Conservation (phyloP, 53 echinoderm and acorn worm genomes). For the Arbacia lixula region DNA sequence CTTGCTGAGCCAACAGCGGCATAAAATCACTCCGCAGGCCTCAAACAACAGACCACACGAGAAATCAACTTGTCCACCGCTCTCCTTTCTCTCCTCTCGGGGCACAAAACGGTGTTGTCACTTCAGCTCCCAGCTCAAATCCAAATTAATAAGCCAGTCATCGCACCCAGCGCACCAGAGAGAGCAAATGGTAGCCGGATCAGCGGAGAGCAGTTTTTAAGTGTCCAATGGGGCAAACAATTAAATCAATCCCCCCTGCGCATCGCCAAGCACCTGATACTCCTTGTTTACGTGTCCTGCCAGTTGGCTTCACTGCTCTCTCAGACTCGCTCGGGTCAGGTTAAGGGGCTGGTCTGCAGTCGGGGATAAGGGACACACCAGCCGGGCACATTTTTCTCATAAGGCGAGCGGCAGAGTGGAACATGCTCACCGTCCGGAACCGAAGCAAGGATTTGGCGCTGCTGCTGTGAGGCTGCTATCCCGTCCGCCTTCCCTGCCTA, state of each 20-base stretch:
- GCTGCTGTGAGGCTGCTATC: slow-evolving; percentile 2
- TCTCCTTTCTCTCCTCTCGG: too few relatives aligned
- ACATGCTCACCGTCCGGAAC: slow-evolving; percentile 41
- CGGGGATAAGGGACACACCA: too few relatives aligned
- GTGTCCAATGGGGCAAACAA: slow-evolving; percentile 24
- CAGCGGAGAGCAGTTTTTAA: slow-evolving; percentile 30
- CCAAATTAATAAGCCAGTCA: slow-evolving; percentile 40
- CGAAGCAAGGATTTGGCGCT: slow-evolving; percentile 38
- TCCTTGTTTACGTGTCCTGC: slow-evolving; percentile 25
- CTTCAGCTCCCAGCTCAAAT: slow-evolving; percentile 18
- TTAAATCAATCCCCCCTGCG: slow-evolving; percentile 48
- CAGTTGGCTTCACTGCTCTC: too few relatives aligned
- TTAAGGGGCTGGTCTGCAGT: too few relatives aligned
- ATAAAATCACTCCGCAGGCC: slow-evolving; percentile 33
- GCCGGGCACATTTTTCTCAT: slow-evolving; percentile 3
- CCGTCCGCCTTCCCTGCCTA: slow-evolving; percentile 3
- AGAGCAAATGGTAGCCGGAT: background rate
- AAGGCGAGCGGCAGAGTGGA: slow-evolving; percentile 45
- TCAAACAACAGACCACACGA: too few relatives aligned
- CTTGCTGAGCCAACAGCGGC: background rate
- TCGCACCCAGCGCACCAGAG: background rate
- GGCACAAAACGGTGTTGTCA: too few relatives aligned
- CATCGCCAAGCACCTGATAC: slow-evolving; percentile 11
- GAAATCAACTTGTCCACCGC: too few relatives aligned
- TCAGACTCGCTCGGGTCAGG: too few relatives aligned